These are phyloP conservation scores for Amphimallon solstitiale DNA, from an alignment of 2,888 invertebrate species.

Conservation along the genomic window DNA sequence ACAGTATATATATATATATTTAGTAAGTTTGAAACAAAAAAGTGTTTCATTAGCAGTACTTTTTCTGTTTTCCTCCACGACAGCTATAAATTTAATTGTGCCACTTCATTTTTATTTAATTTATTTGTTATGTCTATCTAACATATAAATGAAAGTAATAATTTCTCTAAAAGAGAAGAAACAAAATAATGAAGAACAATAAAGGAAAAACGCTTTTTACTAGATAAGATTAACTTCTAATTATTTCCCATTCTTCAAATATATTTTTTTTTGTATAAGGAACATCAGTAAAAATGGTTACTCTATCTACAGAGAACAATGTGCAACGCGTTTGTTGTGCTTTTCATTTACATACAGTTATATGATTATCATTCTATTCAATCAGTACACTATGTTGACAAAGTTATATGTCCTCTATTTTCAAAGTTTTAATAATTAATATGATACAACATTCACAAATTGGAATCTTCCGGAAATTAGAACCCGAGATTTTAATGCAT, in stretches of 20 bases:
- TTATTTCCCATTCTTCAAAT: neutral
- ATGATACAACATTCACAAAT: no score
- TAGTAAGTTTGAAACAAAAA: no score
- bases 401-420: constrained; percentile 16
- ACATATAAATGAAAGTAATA: neutral
- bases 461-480: no score
- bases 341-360: constrained; percentile 32
- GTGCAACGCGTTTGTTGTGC: constrained; percentile 40
- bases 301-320: constrained; percentile 35
- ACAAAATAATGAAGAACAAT: neutral
- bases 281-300: constrained; percentile 40
- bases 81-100: constrained; percentile 13
- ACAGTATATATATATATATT: no score
- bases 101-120: constrained; percentile 21
- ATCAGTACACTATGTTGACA: constrained; percentile 28
- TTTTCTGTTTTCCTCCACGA: neutral
- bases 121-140: constrained; percentile 18
- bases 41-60: constrained; percentile 6
- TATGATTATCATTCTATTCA: constrained; percentile 35
- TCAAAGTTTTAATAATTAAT: no score
- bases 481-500: no score
- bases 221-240: constrained; percentile 1
- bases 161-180: neutral
- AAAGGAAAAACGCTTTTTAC: no score
- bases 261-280: constrained; percentile 20